Percentiles rank a stretch among this genome's conserved stretches.
These are phyloP conservation scores for Podabrus alpinus DNA, from an alignment of 2,888 invertebrate species.

Conservation along the genomic window DNA sequence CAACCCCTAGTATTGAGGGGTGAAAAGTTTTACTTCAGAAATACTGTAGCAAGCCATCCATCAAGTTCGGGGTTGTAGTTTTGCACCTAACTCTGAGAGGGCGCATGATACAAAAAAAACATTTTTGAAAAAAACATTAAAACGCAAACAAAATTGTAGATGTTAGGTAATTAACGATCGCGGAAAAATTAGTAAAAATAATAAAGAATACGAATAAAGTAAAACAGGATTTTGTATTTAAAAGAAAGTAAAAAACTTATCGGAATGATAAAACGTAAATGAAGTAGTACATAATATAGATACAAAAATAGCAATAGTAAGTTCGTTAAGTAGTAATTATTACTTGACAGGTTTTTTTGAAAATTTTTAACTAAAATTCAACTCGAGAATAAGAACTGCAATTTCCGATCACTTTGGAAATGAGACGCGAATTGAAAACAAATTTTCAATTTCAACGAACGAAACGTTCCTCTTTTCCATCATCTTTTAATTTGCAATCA, in stretches of 20 bases:
- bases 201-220: background rate
- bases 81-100: background rate
- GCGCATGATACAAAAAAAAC: background rate
- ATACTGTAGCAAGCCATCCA: background rate
- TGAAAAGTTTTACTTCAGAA: background rate
- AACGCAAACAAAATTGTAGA: background rate
- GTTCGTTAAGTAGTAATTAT: constrained; percentile 19
- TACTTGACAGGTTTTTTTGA: constrained; percentile 14
- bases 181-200: background rate
- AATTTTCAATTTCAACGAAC: constrained; percentile 40
- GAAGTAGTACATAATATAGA: background rate
- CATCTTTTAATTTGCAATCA: constrained; percentile 25
- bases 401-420: constrained; percentile 52
- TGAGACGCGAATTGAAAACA: constrained; percentile 50
- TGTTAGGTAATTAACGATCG: background rate
- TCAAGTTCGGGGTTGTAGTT: background rate
- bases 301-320: background rate
- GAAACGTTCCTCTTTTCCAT: constrained; percentile 21
- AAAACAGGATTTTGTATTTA: background rate
- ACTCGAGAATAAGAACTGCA: constrained; percentile 45
- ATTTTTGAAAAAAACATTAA: background rate
- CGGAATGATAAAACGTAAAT: background rate
- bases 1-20: background rate
- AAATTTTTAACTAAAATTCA: constrained; percentile 37
- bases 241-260: background rate